These are phyloP conservation scores for Pseudochirops corinnae DNA, from an alignment of 2,797 vertebrate genomes.

Conservation along the genomic window DNA sequence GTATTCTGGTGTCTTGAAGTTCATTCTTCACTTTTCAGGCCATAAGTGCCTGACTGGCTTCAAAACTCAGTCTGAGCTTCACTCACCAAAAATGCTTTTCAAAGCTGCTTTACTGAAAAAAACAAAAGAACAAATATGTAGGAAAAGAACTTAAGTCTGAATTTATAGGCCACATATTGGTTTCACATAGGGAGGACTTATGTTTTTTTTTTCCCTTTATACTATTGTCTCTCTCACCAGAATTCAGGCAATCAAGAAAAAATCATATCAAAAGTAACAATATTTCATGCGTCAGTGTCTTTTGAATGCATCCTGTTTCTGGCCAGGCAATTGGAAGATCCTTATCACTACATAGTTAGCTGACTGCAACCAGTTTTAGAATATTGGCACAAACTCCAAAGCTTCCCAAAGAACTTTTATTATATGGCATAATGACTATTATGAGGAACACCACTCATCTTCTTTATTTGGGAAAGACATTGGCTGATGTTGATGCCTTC, in stretches of 20 bases:
- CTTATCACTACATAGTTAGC: not conserved
- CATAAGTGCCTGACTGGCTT: not conserved
- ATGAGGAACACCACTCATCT: not conserved
- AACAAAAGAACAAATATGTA: not conserved
- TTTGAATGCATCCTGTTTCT: not conserved
- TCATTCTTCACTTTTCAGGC: not conserved
- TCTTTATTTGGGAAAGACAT: not conserved
- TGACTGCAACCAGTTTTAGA: not conserved
- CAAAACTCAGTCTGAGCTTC: not conserved
- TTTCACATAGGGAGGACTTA: not conserved
- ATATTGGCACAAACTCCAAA: not conserved
- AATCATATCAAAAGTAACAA: not conserved
- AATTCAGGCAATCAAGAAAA: not conserved
- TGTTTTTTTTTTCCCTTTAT: not conserved
- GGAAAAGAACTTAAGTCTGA: not conserved
- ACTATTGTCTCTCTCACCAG: not conserved
- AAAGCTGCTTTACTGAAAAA: not conserved
- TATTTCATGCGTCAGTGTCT: not conserved
- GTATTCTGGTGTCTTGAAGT: not conserved
- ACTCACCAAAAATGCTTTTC: not conserved
- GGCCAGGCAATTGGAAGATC: not conserved
- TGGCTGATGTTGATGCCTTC: not conserved
- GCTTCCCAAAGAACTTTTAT: not conserved
- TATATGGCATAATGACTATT: not conserved
- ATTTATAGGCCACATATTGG: not conserved